A percentile compares a stretch with the other conserved stretches of the same genome.
These are phyloP conservation scores for Montipora sp. DNA, from an alignment of 64 coral and sea anemone species.

Conservation along the genomic window DNA sequence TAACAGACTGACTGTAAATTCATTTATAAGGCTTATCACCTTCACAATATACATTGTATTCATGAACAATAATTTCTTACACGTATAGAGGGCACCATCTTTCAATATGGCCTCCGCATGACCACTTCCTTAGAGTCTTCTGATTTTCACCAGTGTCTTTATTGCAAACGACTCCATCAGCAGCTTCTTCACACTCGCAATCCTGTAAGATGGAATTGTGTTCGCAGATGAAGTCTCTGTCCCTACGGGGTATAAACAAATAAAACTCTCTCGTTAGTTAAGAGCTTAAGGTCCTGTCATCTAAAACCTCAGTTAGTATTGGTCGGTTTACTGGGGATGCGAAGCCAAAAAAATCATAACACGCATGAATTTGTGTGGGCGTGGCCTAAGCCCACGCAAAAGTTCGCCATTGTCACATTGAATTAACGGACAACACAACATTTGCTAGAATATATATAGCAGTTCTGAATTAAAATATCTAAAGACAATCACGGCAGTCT, in stretches of 20 bases:
- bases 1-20: not conserved
- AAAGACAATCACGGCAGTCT: constrained; percentile 4
- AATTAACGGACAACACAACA: no score
- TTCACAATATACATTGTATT: no score
- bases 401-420: not conserved
- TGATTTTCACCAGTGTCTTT: not conserved
- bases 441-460: not conserved
- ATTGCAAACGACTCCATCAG: not conserved
- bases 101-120: not conserved
- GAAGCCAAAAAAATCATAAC: not conserved
- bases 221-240: not conserved
- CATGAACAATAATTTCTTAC: no score
- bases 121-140: no score
- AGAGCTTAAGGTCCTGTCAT: not conserved
- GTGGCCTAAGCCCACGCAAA: not conserved
- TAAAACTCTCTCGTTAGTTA: not conserved
- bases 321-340: not conserved
- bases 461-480: not conserved
- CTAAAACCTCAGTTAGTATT: not conserved
- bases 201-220: constrained; percentile 14
- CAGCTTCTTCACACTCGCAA: not conserved
- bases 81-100: not conserved
- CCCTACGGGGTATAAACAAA: not conserved
- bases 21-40: not conserved
- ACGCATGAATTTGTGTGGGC: not conserved